A percentile compares a stretch with the other conserved stretches of the same genome.
phyloP scores from a whole-genome alignment of 2,888 invertebrate genomes.

The Dioctria linearis region DNA sequence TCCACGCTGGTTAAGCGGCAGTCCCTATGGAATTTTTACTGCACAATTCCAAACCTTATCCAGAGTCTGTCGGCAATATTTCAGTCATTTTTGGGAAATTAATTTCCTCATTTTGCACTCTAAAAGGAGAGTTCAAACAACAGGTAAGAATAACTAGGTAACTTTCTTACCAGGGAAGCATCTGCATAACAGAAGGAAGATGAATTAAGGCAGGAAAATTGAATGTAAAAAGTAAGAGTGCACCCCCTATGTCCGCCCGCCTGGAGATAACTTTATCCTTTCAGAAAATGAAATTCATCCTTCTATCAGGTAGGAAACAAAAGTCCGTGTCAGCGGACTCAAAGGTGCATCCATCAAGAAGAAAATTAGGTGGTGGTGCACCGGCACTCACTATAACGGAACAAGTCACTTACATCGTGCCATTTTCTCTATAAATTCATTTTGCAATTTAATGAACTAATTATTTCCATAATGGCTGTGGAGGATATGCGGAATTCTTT shows the following conservation, averaged over 20 bases:
- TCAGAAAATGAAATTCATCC: conserved; percentile 34
- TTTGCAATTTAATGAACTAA: conserved; percentile 32
- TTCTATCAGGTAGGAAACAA: conserved; percentile 11
- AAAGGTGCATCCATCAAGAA: conserved; percentile 35
- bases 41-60: conserved; percentile 15
- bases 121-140: conserved; percentile 1
- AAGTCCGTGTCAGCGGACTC: conserved; percentile 42
- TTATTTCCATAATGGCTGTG: conserved; percentile 4
- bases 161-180: conserved; percentile 43
- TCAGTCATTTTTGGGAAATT: conserved; percentile 46
- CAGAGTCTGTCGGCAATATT: conserved; percentile 39
- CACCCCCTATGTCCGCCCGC: conserved; percentile 20
- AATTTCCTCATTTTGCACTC: conserved; percentile 42
- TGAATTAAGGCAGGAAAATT: conserved; percentile 49
- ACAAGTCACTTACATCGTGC: conserved; percentile 31
- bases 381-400: not conserved
- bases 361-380: conserved; percentile 39
- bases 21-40: conserved; percentile 22
- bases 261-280: conserved; percentile 36
- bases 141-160: conserved; percentile 45
- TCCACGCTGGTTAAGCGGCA: conserved; percentile 13
- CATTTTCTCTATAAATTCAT: conserved; percentile 13
- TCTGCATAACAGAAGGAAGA: conserved; percentile 39
- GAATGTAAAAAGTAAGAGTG: conserved; percentile 49
- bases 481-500: not conserved